A percentile compares a stretch with the other conserved stretches of the same genome.
Conservation (phyloP, 2,113 vertebrate species). For the Oceanodroma tethys region DNA sequence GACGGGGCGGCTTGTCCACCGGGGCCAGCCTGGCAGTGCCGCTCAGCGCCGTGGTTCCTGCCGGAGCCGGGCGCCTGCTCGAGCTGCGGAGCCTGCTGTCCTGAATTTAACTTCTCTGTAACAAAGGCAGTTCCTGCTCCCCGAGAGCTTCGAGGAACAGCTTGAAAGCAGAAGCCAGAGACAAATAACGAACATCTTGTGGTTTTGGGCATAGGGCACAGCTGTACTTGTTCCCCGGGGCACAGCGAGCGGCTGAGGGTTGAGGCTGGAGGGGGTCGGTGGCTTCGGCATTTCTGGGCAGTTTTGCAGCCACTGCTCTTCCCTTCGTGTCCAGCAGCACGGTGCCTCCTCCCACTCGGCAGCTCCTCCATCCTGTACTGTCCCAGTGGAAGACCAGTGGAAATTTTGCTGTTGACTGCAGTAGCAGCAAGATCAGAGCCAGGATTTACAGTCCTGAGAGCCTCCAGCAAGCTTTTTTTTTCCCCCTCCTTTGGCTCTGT, state of each 20-base stretch:
- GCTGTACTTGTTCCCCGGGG: background rate
- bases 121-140: background rate
- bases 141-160: background rate
- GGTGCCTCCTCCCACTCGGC: background rate
- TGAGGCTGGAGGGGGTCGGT: rapidly evolving
- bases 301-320: background rate
- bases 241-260: rapidly evolving
- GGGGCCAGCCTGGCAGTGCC: background rate
- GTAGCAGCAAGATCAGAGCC: background rate
- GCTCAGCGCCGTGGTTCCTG: rapidly evolving
- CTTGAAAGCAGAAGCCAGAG: background rate
- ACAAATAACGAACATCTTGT: no score
- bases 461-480: background rate
- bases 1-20: rapidly evolving
- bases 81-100: background rate
- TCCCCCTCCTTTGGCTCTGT: background rate
- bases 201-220: background rate
- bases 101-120: background rate
- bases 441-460: background rate
- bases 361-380: background rate
- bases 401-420: background rate
- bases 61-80: background rate
- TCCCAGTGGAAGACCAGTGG: background rate
- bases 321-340: rapidly evolving
- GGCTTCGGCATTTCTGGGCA: background rate